phyloP scores from a whole-genome alignment of 2,888 invertebrate species.

The Pollenia angustigena region DNA sequence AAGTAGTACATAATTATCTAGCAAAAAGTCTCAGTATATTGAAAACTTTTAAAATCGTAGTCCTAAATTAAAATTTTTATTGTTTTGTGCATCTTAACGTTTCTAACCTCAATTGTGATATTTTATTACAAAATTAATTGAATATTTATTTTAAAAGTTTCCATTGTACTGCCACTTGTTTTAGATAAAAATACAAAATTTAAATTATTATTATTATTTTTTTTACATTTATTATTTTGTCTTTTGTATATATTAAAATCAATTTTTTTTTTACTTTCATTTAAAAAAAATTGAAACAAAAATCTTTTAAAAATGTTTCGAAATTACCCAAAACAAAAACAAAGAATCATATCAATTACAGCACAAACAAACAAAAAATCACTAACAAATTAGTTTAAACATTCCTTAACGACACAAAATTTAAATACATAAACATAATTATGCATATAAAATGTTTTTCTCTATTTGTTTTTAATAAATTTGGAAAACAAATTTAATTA shows the following conservation, averaged over 20 bases:
- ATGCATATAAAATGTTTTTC: background rate
- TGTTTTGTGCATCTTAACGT: no score
- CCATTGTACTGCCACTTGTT: slow-evolving; percentile 2
- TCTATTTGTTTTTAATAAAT: slow-evolving; percentile 20
- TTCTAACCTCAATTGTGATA: slow-evolving; percentile 1
- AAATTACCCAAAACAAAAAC: background rate
- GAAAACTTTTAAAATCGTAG: background rate
- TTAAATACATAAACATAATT: background rate
- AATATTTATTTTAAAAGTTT: background rate
- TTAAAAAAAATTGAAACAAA: slow-evolving; percentile 26
- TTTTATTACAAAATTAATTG: background rate
- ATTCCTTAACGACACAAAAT: slow-evolving; percentile 35
- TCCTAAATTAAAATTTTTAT: no score
- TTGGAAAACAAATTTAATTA: slow-evolving; percentile 7
- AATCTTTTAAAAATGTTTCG: background rate
- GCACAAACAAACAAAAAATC: slow-evolving; percentile 8
- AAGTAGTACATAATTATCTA: background rate
- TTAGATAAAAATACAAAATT: background rate
- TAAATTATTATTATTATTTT: slow-evolving; percentile 9
- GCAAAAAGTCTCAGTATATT: slow-evolving; percentile 3
- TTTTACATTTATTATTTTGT: slow-evolving; percentile 30
- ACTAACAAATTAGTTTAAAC: slow-evolving; percentile 45
- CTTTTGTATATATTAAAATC: slow-evolving; percentile 44
- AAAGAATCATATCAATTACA: slow-evolving; percentile 32
- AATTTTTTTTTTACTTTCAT: slow-evolving; percentile 27